Conservation (phyloP, 64 coral and sea anemone species). For the Trachythela sp. region DNA sequence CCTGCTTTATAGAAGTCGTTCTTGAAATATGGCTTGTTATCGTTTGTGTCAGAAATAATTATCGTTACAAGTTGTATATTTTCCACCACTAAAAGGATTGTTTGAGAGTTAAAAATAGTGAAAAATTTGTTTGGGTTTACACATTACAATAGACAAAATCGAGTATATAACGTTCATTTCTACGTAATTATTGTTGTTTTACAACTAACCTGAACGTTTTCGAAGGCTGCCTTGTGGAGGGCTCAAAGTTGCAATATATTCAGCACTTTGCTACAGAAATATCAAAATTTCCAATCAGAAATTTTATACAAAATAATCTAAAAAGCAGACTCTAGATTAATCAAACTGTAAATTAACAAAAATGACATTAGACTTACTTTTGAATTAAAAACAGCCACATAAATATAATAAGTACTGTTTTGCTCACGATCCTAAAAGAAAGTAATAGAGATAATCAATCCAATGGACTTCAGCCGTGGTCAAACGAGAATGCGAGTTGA, state of each 20-base stretch:
- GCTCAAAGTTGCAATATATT: background rate
- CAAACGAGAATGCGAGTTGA: too few relatives aligned
- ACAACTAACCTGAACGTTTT: background rate
- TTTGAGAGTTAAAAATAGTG: background rate
- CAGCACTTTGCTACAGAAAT: background rate
- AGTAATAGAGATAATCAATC: background rate
- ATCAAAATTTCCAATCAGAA: background rate
- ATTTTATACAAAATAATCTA: background rate
- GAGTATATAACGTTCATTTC: too few relatives aligned
- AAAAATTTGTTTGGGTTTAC: background rate
- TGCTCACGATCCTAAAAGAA: slow-evolving; percentile 59
- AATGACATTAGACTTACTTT: slow-evolving; percentile 32
- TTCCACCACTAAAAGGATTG: slow-evolving; percentile 41
- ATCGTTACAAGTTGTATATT: slow-evolving; percentile 60
- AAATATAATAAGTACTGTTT: slow-evolving; percentile 35
- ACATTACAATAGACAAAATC: background rate
- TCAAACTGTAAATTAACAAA: background rate
- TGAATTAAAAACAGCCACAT: slow-evolving; percentile 52
- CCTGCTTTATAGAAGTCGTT: slow-evolving; percentile 67
- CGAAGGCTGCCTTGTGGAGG: background rate
- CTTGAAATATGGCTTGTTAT: slow-evolving; percentile 69
- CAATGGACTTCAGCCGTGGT: too few relatives aligned
- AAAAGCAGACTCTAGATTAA: background rate
- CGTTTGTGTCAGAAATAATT: slow-evolving; percentile 67
- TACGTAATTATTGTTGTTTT: background rate